phyloP scores from a whole-genome alignment of 2,888 invertebrate species.

The Coelogynopora nodosa region DNA sequence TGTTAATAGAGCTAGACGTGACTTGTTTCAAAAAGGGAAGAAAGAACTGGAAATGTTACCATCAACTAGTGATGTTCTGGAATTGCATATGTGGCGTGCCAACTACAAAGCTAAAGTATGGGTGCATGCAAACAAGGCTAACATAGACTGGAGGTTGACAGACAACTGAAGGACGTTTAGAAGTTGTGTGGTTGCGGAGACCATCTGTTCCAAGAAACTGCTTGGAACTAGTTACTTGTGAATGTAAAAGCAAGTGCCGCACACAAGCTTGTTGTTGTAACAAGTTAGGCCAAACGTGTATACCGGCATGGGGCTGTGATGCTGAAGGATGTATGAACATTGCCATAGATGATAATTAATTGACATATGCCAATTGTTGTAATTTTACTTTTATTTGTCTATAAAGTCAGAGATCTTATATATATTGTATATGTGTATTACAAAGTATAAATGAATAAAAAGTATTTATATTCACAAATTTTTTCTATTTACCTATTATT shows the following conservation, averaged over 20 bases:
- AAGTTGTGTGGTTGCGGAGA: conserved; percentile 44
- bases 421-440: neutral
- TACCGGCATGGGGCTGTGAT: neutral
- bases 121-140: conserved; percentile 39
- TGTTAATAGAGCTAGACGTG: conserved; percentile 32
- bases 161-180: conserved; percentile 19
- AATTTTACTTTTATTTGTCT: neutral
- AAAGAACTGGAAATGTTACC: conserved; percentile 42
- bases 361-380: neutral
- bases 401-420: neutral
- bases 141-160: conserved; percentile 20
- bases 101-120: conserved; percentile 47
- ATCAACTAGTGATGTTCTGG: conserved; percentile 45
- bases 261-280: neutral
- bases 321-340: neutral
- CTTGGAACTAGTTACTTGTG: conserved; percentile 33
- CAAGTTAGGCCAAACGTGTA: conserved; percentile 6
- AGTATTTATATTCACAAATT: neutral
- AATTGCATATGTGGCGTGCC: conserved; percentile 43
- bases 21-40: conserved; percentile 41
- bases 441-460: conserved; percentile 24
- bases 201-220: conserved; percentile 44
- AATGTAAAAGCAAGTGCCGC: conserved; percentile 10
- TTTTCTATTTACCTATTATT: neutral
- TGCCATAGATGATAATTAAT: neutral